Conservation (phyloP, 2,797 vertebrate species). For the Antrozous pallidus region DNA sequence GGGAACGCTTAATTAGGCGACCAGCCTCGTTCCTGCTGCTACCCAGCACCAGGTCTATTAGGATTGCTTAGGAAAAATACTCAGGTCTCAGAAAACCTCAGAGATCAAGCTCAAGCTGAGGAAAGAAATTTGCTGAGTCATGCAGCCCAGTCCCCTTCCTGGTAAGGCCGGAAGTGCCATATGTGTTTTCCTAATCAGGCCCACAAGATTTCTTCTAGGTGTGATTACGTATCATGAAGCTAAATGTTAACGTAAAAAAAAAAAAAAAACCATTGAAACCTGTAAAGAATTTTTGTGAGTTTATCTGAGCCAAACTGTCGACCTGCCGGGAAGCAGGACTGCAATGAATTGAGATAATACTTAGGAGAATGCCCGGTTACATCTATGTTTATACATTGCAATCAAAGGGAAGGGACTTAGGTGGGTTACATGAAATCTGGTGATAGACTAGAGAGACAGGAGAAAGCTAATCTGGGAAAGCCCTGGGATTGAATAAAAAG, state of each 20-base stretch:
- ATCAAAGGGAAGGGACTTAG: too few relatives aligned
- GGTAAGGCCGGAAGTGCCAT: neutral
- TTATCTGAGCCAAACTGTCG: too few relatives aligned
- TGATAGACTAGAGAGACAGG: too few relatives aligned
- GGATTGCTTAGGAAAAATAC: slow-evolving; percentile 34
- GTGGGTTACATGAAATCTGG: too few relatives aligned
- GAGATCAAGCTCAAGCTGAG: neutral
- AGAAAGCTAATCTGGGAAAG: too few relatives aligned
- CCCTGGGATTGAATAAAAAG: too few relatives aligned
- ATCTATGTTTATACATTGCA: too few relatives aligned
- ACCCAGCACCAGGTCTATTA: slow-evolving; percentile 6
- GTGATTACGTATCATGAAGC: neutral
- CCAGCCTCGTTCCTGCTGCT: slow-evolving; percentile 28
- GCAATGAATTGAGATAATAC: too few relatives aligned
- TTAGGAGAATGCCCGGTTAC: too few relatives aligned
- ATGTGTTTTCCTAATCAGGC: slow-evolving; percentile 45
- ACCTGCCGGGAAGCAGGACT: too few relatives aligned
- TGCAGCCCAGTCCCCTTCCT: neutral
- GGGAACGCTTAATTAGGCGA: slow-evolving; percentile 46
- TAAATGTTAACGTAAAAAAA: neutral
- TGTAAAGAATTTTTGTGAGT: too few relatives aligned
- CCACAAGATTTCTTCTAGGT: neutral
- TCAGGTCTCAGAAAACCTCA: slow-evolving; percentile 42
- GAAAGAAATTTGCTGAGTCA: slow-evolving; percentile 55
- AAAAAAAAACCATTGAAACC: too few relatives aligned